phyloP scores from a whole-genome alignment of 2,888 invertebrate genomes.

The Drosophila birchii region DNA sequence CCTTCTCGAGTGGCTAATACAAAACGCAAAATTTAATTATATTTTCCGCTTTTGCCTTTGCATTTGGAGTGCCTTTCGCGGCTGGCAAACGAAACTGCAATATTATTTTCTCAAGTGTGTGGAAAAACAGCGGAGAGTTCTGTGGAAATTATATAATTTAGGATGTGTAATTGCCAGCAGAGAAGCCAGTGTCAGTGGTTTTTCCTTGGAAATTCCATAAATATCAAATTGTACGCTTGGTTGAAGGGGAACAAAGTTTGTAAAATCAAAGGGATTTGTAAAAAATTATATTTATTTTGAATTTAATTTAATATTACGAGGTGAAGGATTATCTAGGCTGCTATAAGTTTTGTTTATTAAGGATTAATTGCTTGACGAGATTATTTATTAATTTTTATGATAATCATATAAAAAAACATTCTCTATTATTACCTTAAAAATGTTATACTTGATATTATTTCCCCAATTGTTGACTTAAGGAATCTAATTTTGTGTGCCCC shows the following conservation, averaged over 20 bases:
- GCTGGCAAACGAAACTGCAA: conserved; percentile 12
- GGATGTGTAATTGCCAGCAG: conserved; percentile 25
- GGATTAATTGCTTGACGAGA: too few species aligned
- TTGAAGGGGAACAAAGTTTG: background rate
- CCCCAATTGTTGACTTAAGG: conserved; percentile 6
- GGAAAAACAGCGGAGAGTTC: conserved; percentile 10
- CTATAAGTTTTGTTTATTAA: too few species aligned
- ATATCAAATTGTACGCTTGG: conserved; percentile 3
- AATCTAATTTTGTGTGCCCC: background rate
- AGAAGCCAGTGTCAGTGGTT: conserved; percentile 19
- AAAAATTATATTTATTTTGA: background rate
- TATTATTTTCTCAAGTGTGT: conserved; percentile 39
- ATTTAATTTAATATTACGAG: background rate
- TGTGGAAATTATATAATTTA: conserved; percentile 20
- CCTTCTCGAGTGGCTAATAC: conserved; percentile 40
- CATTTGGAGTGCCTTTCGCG: conserved; percentile 34
- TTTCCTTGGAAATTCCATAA: conserved; percentile 21
- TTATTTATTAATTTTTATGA: too few species aligned
- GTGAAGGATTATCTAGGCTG: too few species aligned
- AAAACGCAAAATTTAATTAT: conserved; percentile 69
- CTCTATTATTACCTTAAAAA: background rate
- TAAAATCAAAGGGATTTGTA: background rate
- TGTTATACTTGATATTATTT: background rate
- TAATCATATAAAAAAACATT: background rate
- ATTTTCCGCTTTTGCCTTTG: conserved; percentile 52